phyloP scores from a whole-genome alignment of 1,140 invertebrate species.

The Zaprionus ghesquierei region DNA sequence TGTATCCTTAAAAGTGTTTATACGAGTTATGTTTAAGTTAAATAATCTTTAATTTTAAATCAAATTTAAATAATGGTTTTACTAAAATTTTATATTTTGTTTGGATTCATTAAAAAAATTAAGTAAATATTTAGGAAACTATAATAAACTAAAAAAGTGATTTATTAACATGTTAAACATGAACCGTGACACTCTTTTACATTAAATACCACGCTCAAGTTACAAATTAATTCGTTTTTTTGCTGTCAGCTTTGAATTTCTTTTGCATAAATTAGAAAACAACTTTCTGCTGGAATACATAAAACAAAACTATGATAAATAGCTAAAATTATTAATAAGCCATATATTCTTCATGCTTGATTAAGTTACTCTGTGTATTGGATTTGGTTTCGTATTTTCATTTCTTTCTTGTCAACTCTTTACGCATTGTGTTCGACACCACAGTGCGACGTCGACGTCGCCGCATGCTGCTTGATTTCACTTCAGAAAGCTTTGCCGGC shows the following conservation, averaged over 20 bases:
- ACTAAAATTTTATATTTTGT: no score
- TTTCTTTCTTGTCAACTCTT: background rate
- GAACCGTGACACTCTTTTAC: background rate
- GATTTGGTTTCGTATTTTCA: background rate
- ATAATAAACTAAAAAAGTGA: background rate
- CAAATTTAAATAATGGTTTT: no score
- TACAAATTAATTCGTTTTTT: background rate
- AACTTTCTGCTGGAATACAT: background rate
- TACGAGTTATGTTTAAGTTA: no score
- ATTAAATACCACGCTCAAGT: background rate
- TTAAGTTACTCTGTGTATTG: background rate
- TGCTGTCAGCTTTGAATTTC: background rate
- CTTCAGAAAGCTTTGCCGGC: slow-evolving; percentile 75
- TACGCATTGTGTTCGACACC: background rate
- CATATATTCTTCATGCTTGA: background rate
- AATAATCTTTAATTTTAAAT: no score
- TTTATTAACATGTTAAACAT: background rate
- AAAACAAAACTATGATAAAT: background rate
- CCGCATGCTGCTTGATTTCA: slow-evolving; percentile 63
- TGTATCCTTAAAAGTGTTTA: background rate
- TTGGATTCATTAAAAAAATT: background rate
- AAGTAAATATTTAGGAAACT: background rate
- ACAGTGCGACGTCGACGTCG: slow-evolving; percentile 38
- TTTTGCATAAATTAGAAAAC: background rate
- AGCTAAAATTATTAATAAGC: background rate